A percentile compares a stretch with the other conserved stretches of the same genome.
These are phyloP conservation scores for Drosophila hawaiiensis DNA, from an alignment of 2,888 invertebrate species.

Conservation along the genomic window DNA sequence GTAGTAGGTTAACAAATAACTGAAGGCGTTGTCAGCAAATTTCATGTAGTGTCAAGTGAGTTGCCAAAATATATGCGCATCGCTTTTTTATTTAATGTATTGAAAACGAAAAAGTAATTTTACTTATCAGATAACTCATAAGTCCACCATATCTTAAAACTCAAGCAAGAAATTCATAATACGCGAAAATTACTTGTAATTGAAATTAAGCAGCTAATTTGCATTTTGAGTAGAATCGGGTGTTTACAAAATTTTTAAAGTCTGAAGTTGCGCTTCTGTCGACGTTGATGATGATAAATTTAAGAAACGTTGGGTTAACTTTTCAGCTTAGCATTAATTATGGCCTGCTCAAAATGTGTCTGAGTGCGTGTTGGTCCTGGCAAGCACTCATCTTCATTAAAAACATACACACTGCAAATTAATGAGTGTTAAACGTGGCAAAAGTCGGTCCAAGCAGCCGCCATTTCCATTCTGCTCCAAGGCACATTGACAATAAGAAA, in stretches of 20 bases:
- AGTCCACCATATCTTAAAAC: background rate
- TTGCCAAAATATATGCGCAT: background rate
- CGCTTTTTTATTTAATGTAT: background rate
- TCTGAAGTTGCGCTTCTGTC: constrained; percentile 1
- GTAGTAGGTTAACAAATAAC: background rate
- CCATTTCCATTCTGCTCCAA: constrained; percentile 4
- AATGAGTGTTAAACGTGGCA: constrained; percentile 70
- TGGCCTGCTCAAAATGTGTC: constrained; percentile 25
- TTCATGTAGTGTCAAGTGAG: constrained; percentile 3
- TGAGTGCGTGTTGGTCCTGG: constrained; percentile 9
- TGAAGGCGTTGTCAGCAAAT: constrained; percentile 1
- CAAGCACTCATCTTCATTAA: constrained; percentile 70
- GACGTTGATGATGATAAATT: constrained; percentile 55
- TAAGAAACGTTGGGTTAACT: constrained; percentile 62
- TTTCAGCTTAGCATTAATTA: constrained; percentile 77
- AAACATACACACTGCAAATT: constrained; percentile 74
- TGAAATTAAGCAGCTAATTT: constrained; percentile 30
- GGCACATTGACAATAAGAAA: constrained; percentile 67
- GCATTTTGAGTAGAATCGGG: constrained; percentile 14
- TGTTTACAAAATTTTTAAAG: background rate
- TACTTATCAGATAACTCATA: background rate
- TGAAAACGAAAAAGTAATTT: background rate
- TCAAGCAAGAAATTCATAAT: background rate
- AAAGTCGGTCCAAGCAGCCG: constrained; percentile 19
- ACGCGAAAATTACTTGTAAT: constrained; percentile 16